A percentile compares a stretch with the other conserved stretches of the same genome.
phyloP scores from a whole-genome alignment of 2,113 vertebrate genomes.

The Spea multiplicata region DNA sequence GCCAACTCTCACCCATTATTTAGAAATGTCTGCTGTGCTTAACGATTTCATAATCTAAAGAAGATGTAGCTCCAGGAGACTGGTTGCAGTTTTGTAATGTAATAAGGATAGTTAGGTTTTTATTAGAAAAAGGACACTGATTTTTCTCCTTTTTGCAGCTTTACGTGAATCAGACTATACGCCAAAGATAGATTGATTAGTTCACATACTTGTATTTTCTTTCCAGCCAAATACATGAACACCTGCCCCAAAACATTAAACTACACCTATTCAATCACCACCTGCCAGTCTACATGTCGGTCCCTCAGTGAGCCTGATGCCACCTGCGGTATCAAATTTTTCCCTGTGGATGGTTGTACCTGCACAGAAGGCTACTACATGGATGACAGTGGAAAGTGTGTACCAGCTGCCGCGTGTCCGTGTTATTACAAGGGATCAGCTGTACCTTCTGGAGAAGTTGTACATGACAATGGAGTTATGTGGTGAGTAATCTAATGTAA shows the following conservation, averaged over 20 bases:
- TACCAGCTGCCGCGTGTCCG: slow-evolving; percentile 68
- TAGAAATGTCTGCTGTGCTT: too few relatives aligned
- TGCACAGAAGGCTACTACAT: slow-evolving; percentile 76
- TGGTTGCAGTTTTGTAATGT: too few relatives aligned
- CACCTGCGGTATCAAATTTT: slow-evolving; percentile 70
- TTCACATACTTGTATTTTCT: slow-evolving; percentile 12
- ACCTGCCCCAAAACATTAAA: slow-evolving; percentile 63
- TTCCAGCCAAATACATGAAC: slow-evolving; percentile 65
- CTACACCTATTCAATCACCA: slow-evolving; percentile 65
- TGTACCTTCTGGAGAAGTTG: slow-evolving; percentile 57
- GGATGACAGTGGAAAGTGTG: slow-evolving; percentile 71
- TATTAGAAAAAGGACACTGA: too few relatives aligned
- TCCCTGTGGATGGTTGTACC: slow-evolving; percentile 81
- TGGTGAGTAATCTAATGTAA: slow-evolving; percentile 54
- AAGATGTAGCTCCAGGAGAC: too few relatives aligned
- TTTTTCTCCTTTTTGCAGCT: too few relatives aligned
- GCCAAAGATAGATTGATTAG: too few relatives aligned
- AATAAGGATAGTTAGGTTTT: too few relatives aligned
- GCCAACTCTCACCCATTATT: too few relatives aligned
- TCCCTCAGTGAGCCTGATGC: slow-evolving; percentile 72
- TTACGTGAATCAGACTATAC: too few relatives aligned
- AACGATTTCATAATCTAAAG: too few relatives aligned
- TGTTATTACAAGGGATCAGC: slow-evolving; percentile 69
- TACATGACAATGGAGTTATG: slow-evolving; percentile 60
- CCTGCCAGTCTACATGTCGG: slow-evolving; percentile 77